These are phyloP conservation scores for Whitmania pigra DNA, from an alignment of 1,140 invertebrate genomes.

Conservation along the genomic window DNA sequence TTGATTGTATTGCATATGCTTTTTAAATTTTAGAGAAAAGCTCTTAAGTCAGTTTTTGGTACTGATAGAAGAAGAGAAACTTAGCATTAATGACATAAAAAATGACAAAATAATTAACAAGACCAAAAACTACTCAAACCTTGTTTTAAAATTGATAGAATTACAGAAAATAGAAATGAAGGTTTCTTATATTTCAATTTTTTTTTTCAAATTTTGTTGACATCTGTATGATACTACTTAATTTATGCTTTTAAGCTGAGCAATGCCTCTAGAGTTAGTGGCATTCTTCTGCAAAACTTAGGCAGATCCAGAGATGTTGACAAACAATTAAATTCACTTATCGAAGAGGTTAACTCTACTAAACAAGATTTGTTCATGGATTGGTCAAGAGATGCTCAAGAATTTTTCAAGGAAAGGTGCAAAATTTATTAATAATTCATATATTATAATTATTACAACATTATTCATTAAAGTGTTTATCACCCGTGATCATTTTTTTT, in stretches of 20 bases:
- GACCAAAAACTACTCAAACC: neutral
- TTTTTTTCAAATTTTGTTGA: neutral
- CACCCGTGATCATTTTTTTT: neutral
- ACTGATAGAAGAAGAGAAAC: neutral
- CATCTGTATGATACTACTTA: neutral
- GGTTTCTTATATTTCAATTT: neutral
- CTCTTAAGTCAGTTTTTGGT: constrained; percentile 3
- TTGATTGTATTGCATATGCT: neutral
- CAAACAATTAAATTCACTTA: neutral
- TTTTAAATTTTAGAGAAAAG: neutral
- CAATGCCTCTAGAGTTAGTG: neutral
- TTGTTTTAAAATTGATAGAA: neutral
- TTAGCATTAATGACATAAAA: neutral
- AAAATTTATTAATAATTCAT: neutral
- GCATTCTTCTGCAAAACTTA: neutral
- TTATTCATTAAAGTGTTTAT: neutral
- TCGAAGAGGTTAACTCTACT: neutral
- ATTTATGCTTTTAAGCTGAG: neutral
- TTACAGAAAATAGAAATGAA: neutral
- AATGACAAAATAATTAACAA: neutral
- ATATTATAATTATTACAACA: neutral
- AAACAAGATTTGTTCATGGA: constrained; percentile 1
- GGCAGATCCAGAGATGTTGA: neutral
- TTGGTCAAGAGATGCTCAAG: constrained; percentile 8
- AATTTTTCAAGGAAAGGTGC: neutral